Evolutionary conservation across 1,140 invertebrate genomes (phyloP), one percentile per base, ranked within the genome.

Genomic region (Pteromalus puparum): DNA sequence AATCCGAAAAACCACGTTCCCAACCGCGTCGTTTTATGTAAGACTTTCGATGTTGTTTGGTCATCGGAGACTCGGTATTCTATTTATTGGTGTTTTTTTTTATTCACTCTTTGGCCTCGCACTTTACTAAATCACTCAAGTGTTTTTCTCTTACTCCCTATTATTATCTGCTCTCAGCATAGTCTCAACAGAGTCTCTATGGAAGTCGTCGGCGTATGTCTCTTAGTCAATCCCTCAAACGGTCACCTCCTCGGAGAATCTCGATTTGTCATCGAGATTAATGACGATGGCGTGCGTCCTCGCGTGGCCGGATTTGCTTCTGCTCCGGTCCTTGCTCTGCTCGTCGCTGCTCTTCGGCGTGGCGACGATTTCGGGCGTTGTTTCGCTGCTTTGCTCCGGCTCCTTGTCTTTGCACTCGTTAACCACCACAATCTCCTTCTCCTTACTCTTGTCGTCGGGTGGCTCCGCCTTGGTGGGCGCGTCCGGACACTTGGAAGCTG

Each of bases 231-330:
- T 82, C 24, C 34, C 28, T 94, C 94, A 97, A 84, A 97, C 96
- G 48, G 96, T 97, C 73, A 97, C 96, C 92, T 97, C 96, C 91
- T 97, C 96, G 7, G 96, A 96, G 90, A 96, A 97, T 82, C 96
- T 93, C 89, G 95, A 96, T 88, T 96, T 96, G 91, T 97, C 96
- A 87, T 97, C 96, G 87, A 97, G 92, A 91, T 97, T 96, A 81
- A 97, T 96, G 87, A 96, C 95, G 88, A 96, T 96, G 5, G 96
- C 95, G 88, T 96, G 95, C 77, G 95, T 96, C 84, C 94, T 94
- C 12, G 95, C 94, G 87, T 96, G 95, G 0, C 95, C 95, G 5
- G 95, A 95, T 89, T 95, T 95, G 85, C 86, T 94, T 91, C 77
- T 92, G 87, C 73, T 85, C 30, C 76, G 82, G 38, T 90, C 87